A percentile compares a stretch with the other conserved stretches of the same genome.
Evolutionary conservation across 2,113 vertebrate species (phyloP).

Genomic region (Okapia johnstoni): DNA sequence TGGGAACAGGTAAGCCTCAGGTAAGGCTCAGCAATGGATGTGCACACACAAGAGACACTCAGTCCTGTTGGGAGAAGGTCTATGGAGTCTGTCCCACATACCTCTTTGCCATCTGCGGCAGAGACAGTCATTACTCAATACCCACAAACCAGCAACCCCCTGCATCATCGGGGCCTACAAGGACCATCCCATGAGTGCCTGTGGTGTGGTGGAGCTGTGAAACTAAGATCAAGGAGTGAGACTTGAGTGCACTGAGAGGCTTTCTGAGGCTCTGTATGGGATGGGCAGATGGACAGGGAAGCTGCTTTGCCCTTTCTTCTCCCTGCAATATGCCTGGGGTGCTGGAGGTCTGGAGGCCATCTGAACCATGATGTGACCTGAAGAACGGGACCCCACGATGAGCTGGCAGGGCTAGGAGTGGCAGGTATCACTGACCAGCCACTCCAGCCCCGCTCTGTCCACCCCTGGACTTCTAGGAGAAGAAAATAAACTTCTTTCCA

Average conservation of each 20-base stretch:
- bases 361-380: not conserved
- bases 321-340: not conserved
- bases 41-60: not conserved
- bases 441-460: not conserved
- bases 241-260: not conserved
- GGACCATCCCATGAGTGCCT: not conserved
- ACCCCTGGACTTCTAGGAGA: not conserved
- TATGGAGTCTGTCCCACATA: not conserved
- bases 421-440: too few relatives aligned
- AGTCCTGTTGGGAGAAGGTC: not conserved
- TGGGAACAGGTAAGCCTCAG: not conserved
- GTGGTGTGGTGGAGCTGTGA: rapidly evolving
- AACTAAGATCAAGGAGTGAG: not conserved
- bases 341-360: not conserved
- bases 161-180: not conserved
- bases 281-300: not conserved
- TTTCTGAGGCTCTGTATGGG: not conserved
- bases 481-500: not conserved
- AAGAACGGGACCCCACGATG: rapidly evolving
- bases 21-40: not conserved
- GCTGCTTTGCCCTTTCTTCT: not conserved
- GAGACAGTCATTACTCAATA: too few relatives aligned
- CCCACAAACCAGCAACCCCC: not conserved
- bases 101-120: not conserved
- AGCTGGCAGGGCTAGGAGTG: too few relatives aligned